A percentile compares a stretch with the other conserved stretches of the same genome.
phyloP scores from a whole-genome alignment of 1,140 invertebrate genomes.

The Drosophila lowei region DNA sequence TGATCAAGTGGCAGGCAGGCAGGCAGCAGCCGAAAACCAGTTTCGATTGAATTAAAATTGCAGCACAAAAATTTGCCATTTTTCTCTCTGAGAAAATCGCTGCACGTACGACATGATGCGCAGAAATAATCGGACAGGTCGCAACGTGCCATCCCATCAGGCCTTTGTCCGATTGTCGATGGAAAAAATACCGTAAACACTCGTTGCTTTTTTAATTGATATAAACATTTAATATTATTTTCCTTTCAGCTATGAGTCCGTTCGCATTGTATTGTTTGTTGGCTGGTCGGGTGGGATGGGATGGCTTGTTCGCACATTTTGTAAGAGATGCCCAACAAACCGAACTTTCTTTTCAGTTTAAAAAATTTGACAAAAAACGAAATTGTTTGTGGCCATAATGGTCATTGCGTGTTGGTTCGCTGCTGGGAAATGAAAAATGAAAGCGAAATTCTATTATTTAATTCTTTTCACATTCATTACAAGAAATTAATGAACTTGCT shows the following conservation, averaged over 20 bases:
- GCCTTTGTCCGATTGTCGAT: constrained; percentile 39
- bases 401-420: constrained; percentile 35
- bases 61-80: constrained; percentile 61
- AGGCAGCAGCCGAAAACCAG: constrained; percentile 59
- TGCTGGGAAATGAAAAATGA: constrained; percentile 57
- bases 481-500: constrained; percentile 67
- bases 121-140: constrained; percentile 48
- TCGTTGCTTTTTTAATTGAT: constrained; percentile 55
- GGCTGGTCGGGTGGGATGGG: too few relatives aligned
- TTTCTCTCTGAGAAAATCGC: constrained; percentile 46
- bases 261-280: constrained; percentile 33
- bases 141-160: constrained; percentile 27
- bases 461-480: constrained; percentile 82
- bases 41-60: constrained; percentile 76
- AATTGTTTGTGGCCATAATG: constrained; percentile 52
- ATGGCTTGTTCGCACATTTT: constrained; percentile 21
- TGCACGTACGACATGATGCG: constrained; percentile 53
- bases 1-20: constrained; percentile 58
- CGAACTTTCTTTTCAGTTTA: constrained; percentile 80
- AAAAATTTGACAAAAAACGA: constrained; percentile 53
- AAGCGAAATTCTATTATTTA: constrained; percentile 83
- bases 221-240: constrained; percentile 32
- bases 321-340: background rate
- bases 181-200: constrained; percentile 35
- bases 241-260: constrained; percentile 40